phyloP scores from a whole-genome alignment of 1,140 invertebrate species.

The Cyclina sinensis region DNA sequence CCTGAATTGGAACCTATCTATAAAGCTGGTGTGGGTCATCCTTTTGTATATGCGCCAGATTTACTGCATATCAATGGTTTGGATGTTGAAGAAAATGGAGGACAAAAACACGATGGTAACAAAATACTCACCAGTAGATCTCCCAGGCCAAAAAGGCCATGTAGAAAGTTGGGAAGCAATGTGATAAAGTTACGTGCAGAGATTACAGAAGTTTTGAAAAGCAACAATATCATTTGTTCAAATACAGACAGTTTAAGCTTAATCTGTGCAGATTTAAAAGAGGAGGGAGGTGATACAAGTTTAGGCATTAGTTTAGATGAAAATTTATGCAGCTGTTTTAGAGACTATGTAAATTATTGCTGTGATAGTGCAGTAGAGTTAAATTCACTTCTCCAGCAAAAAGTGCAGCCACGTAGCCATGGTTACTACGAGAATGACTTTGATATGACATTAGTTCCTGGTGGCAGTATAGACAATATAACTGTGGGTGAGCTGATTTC shows the following conservation, averaged over 20 bases:
- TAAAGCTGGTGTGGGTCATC: not conserved
- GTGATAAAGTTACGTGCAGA: slow-evolving; percentile 44
- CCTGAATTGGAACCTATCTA: slow-evolving; percentile 13
- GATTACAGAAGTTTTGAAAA: slow-evolving; percentile 38
- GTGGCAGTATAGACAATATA: slow-evolving; percentile 50
- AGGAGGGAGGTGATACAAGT: slow-evolving; percentile 19
- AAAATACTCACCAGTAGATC: not conserved
- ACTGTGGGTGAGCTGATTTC: slow-evolving; percentile 49
- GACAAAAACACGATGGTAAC: not conserved
- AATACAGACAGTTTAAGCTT: not conserved
- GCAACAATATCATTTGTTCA: slow-evolving; percentile 13
- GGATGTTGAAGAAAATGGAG: slow-evolving; percentile 1
- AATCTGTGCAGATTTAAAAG: slow-evolving; percentile 10
- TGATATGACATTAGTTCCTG: slow-evolving; percentile 48
- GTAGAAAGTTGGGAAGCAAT: slow-evolving; percentile 54
- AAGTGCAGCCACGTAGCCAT: slow-evolving; percentile 33
- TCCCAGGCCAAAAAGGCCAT: slow-evolving; percentile 1
- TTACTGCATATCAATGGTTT: not conserved
- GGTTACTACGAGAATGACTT: slow-evolving; percentile 63
- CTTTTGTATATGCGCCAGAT: not conserved
- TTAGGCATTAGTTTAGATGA: slow-evolving; percentile 44
- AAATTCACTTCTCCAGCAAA: slow-evolving; percentile 30
- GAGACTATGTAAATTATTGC: slow-evolving; percentile 59
- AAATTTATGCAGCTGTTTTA: slow-evolving; percentile 48
- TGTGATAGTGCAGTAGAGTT: slow-evolving; percentile 60